Evolutionary conservation across 2,113 vertebrate species (phyloP), one percentile per base, ranked within the genome.

Genomic region (Hydrochoerus hydrochaeris): DNA sequence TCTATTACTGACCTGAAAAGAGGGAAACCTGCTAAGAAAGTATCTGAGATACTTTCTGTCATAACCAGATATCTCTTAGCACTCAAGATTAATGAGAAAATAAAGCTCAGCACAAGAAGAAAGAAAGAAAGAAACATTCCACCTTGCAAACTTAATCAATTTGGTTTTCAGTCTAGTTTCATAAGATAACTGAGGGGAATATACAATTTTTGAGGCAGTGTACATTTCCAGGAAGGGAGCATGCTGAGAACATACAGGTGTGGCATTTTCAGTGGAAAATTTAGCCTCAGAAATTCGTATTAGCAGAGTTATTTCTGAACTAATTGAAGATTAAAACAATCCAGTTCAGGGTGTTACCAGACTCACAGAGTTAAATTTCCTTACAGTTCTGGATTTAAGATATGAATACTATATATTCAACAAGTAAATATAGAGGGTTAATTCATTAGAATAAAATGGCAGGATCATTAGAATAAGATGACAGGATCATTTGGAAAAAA

Each of bases 61-160:
- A 94, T 63, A 93, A 82, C 32, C 38, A 91, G 77, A 20, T 91
- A 52, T 57, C n/a, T 88, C 65, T 93, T 35, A 62, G 58, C 69
- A 35, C 60, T 95, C 78, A 63, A 89, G 12, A 95, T 38, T 82
- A 91, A 93, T 91, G 14, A 91, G 38, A 96, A 91, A 97, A 95
- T 92, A 93, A 93, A 95, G 91, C 92, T 91, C 26, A 63, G 71
- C 80, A 88, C 26, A 92, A 88, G 88, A 20, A 67, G 60, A 85
- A 95, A 88, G 46, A 91, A 20, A 67, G 60, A 85, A 94, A 93
- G 32, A 95, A 96, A 90, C n/a, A 60, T 92, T 90, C 20, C 41
- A 85, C 62, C 85, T 30, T 85, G 85, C 57, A 95, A 92, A 94
- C 49, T 67, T 90, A 87, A 71, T 88, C 49, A 93, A 83, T 65